Conservation (phyloP, 1,140 invertebrate species). For the Diorhabda elongata region DNA sequence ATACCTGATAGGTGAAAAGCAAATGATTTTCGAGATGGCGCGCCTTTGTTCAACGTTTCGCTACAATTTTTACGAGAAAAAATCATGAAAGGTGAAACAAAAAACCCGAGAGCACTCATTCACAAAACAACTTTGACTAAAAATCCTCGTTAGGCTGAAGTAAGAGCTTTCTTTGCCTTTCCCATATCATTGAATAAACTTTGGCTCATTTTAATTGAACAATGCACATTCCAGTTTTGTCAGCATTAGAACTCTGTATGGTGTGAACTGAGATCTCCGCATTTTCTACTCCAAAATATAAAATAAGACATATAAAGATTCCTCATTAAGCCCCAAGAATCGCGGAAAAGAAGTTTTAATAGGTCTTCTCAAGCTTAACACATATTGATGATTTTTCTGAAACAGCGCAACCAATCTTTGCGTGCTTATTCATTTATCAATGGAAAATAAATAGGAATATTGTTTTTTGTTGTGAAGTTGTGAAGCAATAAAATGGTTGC, state of each 20-base stretch:
- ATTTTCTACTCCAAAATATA: background rate
- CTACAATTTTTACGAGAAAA: background rate
- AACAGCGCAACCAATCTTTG: background rate
- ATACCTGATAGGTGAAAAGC: conserved; percentile 22
- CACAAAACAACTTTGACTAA: no score
- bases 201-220: no score
- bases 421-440: background rate
- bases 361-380: background rate
- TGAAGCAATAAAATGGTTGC: no score
- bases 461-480: no score
- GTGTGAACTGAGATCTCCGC: background rate
- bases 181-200: no score
- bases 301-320: background rate
- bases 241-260: background rate
- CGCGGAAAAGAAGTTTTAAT: background rate
- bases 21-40: background rate
- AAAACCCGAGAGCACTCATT: no score
- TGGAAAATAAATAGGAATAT: no score
- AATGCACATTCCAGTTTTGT: no score
- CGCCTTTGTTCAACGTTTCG: background rate
- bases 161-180: no score
- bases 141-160: no score
- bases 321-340: background rate
- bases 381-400: background rate
- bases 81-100: no score